These are phyloP conservation scores for Lampropteryx suffumata DNA, from an alignment of 2,888 invertebrate species.

Conservation along the genomic window DNA sequence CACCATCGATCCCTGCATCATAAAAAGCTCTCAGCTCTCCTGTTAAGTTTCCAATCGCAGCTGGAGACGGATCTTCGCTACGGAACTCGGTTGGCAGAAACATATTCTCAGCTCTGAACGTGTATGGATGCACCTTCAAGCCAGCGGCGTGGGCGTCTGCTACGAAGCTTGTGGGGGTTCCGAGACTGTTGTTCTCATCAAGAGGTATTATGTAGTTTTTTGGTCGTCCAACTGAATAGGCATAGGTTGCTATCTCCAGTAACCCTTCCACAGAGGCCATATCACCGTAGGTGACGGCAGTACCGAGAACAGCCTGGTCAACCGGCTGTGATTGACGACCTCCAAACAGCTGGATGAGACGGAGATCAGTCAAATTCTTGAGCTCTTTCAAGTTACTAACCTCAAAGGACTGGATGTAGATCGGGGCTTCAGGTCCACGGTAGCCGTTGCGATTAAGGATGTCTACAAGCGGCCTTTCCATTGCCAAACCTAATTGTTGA, in stretches of 20 bases:
- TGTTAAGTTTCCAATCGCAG: conserved; percentile 56
- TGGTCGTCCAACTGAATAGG: conserved; percentile 70
- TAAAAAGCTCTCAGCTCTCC: conserved; percentile 62
- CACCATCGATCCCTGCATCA: conserved; percentile 67
- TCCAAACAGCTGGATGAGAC: conserved; percentile 60
- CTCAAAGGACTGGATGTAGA: conserved; percentile 75
- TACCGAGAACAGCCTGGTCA: conserved; percentile 56
- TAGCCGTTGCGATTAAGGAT: conserved; percentile 66
- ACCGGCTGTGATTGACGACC: conserved; percentile 48
- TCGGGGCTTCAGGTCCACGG: conserved; percentile 51
- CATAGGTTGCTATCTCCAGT: conserved; percentile 64
- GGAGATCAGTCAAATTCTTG: conserved; percentile 59
- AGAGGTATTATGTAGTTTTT: conserved; percentile 68
- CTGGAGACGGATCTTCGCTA: conserved; percentile 45
- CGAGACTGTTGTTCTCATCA: conserved; percentile 51
- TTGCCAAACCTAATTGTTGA: conserved; percentile 56
- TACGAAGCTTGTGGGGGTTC: conserved; percentile 59
- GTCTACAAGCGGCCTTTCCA: conserved; percentile 65
- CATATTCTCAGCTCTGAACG: conserved; percentile 67
- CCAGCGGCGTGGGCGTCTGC: conserved; percentile 64
- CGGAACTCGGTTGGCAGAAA: conserved; percentile 65
- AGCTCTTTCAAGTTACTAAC: conserved; percentile 67
- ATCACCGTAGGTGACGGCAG: conserved; percentile 59
- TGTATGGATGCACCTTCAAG: conserved; percentile 71
- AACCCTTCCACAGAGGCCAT: conserved; percentile 71